phyloP scores from a whole-genome alignment of 2,113 vertebrate species.

The Aramus guarauna region DNA sequence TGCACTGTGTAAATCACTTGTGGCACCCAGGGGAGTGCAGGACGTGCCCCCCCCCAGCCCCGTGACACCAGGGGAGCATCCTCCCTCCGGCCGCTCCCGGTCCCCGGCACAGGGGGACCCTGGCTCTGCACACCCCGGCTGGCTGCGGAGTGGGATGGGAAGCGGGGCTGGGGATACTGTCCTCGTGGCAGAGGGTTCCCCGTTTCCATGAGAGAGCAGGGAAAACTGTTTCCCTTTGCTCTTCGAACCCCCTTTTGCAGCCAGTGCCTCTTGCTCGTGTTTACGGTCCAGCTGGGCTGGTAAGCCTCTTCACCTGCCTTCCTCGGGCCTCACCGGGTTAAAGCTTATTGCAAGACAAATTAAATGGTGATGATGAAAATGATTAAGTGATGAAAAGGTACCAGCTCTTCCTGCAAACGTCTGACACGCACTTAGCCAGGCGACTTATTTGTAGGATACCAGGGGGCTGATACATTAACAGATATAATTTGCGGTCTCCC shows the following conservation, averaged over 20 bases:
- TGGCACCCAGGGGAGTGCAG: constrained; percentile 49
- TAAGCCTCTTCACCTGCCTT: neutral
- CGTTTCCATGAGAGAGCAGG: neutral
- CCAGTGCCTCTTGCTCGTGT: neutral
- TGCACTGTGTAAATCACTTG: constrained; percentile 76
- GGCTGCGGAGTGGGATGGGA: neutral
- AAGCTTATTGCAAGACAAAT: constrained; percentile 18
- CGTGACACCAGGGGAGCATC: neutral
- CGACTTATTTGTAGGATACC: constrained; percentile 65
- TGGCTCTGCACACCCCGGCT: neutral
- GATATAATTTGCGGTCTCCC: constrained; percentile 78
- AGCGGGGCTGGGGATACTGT: neutral
- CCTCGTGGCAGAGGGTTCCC: neutral
- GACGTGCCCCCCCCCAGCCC: neutral
- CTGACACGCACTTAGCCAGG: constrained; percentile 54
- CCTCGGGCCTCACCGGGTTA: neutral
- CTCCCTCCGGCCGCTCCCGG: rapidly evolving
- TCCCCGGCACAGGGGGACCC: rapidly evolving
- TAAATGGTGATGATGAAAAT: constrained; percentile 31
- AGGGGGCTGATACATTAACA: constrained; percentile 73
- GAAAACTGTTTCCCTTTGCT: neutral
- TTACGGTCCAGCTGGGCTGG: neutral
- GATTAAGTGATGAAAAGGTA: constrained; percentile 44
- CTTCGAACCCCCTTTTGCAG: neutral
- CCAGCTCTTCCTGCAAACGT: neutral